Base-by-base conservation (phyloP, 2,888 invertebrate species). In the Hydraecia micacea region DNA sequence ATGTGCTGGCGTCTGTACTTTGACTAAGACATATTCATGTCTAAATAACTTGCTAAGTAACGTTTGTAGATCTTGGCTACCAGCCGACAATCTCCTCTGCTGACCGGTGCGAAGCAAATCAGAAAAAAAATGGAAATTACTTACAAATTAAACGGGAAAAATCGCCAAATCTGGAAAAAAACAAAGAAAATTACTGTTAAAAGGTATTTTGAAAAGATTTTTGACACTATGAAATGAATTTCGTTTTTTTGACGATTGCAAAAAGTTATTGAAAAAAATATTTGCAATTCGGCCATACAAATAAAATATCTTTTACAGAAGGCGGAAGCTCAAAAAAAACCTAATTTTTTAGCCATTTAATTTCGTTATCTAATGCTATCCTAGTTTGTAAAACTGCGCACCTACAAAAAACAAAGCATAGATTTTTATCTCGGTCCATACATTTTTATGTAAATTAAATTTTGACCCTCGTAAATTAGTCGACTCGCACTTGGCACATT, bases 141-240 rank as follows among this genome's bases (percentile, higher is more conserved):
- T 84, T 84, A 84, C 84, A 85, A 73, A 49, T 63, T 15, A 49
- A 81, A 73, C 85, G 15, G 67, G 65, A 65, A 21, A 8, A 46
- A 42, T 18, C 83, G 9, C 67, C 73, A 25, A 49, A 81, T 49
- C 83, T 83, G 81, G 1, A 80, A 83, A 73, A 73, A 67, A 0
- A 62, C 11, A 60, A n/a, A 62, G 9, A 46, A 65, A 11, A 21
- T 0, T 36, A 0, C 42, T 58, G 9, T 60, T 60, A 25, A 28
- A 8, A 46, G 2, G 0, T 42, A 9, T 71, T 71, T 28, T 0
- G 18, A 9, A 70, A 39, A 11, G 0, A 15, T 55, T 36, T 21
- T 52, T 25, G 18, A 25, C 2, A 46, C 5, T 32, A 8, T 2
- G 18, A 52, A n/a, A n/a, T 32, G 0, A 25, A 49, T 21, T 36